Base-by-base conservation (phyloP, 1,140 invertebrate species). In the Orius insidiosus region DNA sequence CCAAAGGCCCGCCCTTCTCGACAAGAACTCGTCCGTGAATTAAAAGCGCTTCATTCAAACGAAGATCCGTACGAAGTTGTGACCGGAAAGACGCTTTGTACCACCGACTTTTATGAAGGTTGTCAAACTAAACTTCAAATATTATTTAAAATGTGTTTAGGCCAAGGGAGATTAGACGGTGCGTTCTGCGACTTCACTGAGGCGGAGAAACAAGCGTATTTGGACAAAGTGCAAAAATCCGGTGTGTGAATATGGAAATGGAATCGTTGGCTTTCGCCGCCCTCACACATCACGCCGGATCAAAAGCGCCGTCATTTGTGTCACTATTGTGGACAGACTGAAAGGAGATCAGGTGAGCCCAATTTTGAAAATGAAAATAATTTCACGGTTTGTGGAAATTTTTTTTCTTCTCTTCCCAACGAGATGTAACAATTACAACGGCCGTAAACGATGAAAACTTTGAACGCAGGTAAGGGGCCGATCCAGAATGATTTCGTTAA, bases 21-120 rank as follows among this genome's bases (percentile, higher is more conserved):
- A 98, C 58, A 71, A 73, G 50, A 71, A 79, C 60, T 98, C 39
- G 72, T 73, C 10, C 68, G 78, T 19, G 86, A 94, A 54, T 60
- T 98, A 2, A 76, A 80, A 52, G 69, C 69, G 0, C 61, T 88
- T 34, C 71, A 79, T 0, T 68, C 78, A 49, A 68, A 74, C 2
- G 78, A 85, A 49, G 81, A 86, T 59, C 81, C 82, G 0, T 94
- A 89, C 58, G 78, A 86, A 10, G 87, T 83, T 1, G 70, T 89
- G 14, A 71, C 71, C 30, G 95, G 95, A 18, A 93, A 82, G 61
- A 98, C 94, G 0, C 81, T 97, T 72, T 96, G 90, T 61, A 87
- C 92, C 4, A 79, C 89, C 55, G 94, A 98, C 62, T 98, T 98
- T 63, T 98, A 98, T 63, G 94, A 98, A 76, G 90, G 84, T 85